Conservation (phyloP, 2,113 vertebrate genomes). For the Anser cygnoides region DNA sequence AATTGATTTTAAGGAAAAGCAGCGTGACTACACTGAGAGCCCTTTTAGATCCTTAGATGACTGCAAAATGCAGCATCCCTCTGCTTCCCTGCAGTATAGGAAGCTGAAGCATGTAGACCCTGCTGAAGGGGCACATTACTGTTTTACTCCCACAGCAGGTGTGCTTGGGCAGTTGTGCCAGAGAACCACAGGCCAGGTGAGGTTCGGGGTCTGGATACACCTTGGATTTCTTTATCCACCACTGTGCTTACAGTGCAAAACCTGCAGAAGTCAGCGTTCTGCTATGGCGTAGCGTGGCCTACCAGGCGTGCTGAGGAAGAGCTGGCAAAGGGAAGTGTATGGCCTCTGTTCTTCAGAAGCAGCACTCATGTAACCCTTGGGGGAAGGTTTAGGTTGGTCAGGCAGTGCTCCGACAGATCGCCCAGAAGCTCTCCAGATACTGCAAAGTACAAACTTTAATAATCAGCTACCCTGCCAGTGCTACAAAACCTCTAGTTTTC, state of each 20-base stretch:
- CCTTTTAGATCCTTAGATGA: not conserved
- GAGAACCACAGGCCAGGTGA: not conserved
- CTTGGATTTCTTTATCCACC: not conserved
- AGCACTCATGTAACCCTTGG: not conserved
- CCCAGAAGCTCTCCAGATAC: not conserved
- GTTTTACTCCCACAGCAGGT: not conserved
- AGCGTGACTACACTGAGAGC: not conserved
- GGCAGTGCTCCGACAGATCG: not conserved
- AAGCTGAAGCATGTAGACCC: not conserved
- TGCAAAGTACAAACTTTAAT: not conserved
- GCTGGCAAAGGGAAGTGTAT: not conserved
- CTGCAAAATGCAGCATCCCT: not conserved
- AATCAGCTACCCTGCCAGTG: not conserved
- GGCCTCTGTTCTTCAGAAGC: not conserved
- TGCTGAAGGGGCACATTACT: not conserved
- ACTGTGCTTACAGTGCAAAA: not conserved
- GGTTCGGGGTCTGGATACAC: not conserved
- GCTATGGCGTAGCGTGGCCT: not conserved
- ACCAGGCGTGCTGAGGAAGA: not conserved
- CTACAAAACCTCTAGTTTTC: not conserved
- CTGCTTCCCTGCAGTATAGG: not conserved
- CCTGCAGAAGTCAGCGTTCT: not conserved
- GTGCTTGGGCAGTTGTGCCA: not conserved
- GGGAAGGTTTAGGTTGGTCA: not conserved
- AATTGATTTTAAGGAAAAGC: constrained; percentile 30